Conservation (phyloP, 2,797 vertebrate genomes). For the Epinephelus awoara region DNA sequence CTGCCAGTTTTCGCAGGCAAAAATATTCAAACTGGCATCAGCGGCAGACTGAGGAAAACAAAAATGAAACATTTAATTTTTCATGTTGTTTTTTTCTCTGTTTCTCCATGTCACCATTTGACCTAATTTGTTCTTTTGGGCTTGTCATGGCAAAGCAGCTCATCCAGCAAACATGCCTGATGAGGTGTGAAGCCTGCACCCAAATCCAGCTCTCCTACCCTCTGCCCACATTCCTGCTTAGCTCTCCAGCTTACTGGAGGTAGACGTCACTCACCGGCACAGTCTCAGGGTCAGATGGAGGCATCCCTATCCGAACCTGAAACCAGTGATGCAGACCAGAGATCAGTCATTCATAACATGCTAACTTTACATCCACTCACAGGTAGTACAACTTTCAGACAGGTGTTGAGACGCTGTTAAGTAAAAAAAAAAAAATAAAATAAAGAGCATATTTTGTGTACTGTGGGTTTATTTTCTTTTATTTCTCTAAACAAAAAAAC, state of each 20-base stretch:
- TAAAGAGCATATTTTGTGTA: neutral
- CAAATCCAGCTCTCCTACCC: conserved; percentile 74
- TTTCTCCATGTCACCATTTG: conserved; percentile 79
- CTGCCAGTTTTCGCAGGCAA: conserved; percentile 67
- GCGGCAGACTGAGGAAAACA: conserved; percentile 57
- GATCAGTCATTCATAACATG: conserved; percentile 51
- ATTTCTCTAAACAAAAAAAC: conserved; percentile 43
- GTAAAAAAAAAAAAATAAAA: neutral
- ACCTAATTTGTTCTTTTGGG: conserved; percentile 85
- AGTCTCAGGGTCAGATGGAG: conserved; percentile 65
- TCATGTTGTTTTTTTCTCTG: conserved; percentile 66
- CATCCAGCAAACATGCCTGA: conserved; percentile 81
- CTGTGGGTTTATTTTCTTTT: conserved; percentile 42
- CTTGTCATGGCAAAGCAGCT: conserved; percentile 81
- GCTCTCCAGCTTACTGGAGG: conserved; percentile 66
- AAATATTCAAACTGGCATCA: conserved; percentile 71
- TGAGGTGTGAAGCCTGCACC: conserved; percentile 81
- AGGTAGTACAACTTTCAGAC: neutral
- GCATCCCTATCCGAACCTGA: conserved; percentile 54
- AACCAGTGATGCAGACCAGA: conserved; percentile 57
- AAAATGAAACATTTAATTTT: conserved; percentile 75
- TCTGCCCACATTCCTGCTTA: conserved; percentile 66
- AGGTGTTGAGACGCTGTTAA: neutral
- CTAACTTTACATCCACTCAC: conserved; percentile 18
- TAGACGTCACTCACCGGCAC: conserved; percentile 60